Base-by-base conservation (phyloP, 2,888 invertebrate genomes). In the Brenthis daphne region DNA sequence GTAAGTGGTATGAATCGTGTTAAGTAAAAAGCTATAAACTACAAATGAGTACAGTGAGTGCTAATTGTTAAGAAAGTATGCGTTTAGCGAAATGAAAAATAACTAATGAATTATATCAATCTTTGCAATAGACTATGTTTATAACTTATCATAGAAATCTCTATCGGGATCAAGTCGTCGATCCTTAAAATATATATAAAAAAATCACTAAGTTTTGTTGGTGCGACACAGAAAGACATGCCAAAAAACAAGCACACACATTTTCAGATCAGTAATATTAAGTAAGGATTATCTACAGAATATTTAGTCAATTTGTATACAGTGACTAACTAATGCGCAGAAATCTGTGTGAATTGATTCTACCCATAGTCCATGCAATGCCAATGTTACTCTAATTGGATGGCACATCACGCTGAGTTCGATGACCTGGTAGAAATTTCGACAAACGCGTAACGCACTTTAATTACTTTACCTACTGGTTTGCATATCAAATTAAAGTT, bases 1-100 rank as follows among this genome's bases (percentile, higher is more conserved):
- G 89, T 88, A 88, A 88, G 89, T 87, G 75, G 77, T 76, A 76
- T 75, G 77, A 78, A 68, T 73, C 68, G 33, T 24, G 16, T 29
- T 29, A 20, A 51, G 20, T 37, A 13, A 37, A 33, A 13, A 20
- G 61, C 16, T 20, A 4, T 57, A 16, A 11, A 2, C 5, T 50
- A 11, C 37, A 43, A 43, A 43, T 43, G 37, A 29, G 29, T 60
- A n/a, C 1, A 58, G 60, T 60, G 50, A 60, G 60, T 58, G 20
- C 47, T 24, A 5, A 29, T 4, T 4, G 29, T 29, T 43, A 20
- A 47, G 4, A 43, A 20, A 20, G 6, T 20, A 4, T 20, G 11
- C 2, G 53, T 54, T 54, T 54, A 6, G 24, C 8, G 12, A 24
- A 24, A 20, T 13, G 16, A 14, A 29, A 43, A 4, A 8, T 14